These are phyloP conservation scores for Bellardia pandia DNA, from an alignment of 2,888 invertebrate species.

Conservation along the genomic window DNA sequence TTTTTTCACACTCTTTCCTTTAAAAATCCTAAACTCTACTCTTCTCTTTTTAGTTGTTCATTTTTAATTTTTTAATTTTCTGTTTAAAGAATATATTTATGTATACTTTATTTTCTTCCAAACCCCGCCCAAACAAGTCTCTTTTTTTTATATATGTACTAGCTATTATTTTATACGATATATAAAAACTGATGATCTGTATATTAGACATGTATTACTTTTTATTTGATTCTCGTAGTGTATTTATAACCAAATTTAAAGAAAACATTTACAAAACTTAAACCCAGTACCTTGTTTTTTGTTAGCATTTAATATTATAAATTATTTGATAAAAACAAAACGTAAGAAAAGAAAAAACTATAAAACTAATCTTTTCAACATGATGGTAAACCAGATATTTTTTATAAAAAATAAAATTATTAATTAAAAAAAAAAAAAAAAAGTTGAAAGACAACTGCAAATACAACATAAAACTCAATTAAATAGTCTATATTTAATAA, in stretches of 20 bases:
- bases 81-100: conserved; percentile 26
- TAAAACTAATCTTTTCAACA: conserved; percentile 34
- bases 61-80: conserved; percentile 25
- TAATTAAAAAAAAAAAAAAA: conserved; percentile 40
- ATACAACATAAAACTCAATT: conserved; percentile 44
- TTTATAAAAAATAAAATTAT: conserved; percentile 45
- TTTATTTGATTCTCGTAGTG: conserved; percentile 65
- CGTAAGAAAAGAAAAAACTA: conserved; percentile 29
- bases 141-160: conserved; percentile 27
- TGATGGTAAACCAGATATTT: conserved; percentile 46
- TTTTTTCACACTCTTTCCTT: neutral
- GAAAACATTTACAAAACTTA: conserved; percentile 78
- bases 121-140: conserved; percentile 39
- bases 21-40: neutral
- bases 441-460: conserved; percentile 67
- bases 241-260: conserved; percentile 69
- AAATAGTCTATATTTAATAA: conserved; percentile 31
- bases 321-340: conserved; percentile 68
- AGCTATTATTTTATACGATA: conserved; percentile 21
- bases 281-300: conserved; percentile 83
- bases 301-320: conserved; percentile 73
- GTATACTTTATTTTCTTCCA: conserved; percentile 18
- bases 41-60: conserved; percentile 6
- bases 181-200: conserved; percentile 46
- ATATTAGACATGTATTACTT: conserved; percentile 69